Conservation (phyloP, 2,888 invertebrate genomes). For the Nymphalis urticae region DNA sequence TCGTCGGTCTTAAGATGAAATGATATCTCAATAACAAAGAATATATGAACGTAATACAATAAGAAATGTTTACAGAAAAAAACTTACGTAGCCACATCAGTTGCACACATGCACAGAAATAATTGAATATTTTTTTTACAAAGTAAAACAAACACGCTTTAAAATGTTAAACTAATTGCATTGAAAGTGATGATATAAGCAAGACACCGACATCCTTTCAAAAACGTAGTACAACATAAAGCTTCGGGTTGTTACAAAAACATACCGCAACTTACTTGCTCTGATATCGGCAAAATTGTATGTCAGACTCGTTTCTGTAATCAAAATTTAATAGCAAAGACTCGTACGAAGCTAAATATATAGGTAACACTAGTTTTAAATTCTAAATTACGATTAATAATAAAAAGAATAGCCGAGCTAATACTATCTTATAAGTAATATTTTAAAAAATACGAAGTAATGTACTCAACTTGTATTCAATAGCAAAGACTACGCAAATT, state of each 20-base stretch:
- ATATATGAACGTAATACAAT: not conserved
- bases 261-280: conserved; percentile 41
- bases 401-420: conserved; percentile 17
- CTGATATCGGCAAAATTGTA: conserved; percentile 38
- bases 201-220: conserved; percentile 16
- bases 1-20: not conserved
- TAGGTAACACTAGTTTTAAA: conserved; percentile 16
- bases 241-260: conserved; percentile 33
- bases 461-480: not conserved
- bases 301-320: conserved; percentile 42
- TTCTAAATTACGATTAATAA: conserved; percentile 5
- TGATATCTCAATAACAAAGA: not conserved
- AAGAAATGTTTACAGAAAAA: not conserved
- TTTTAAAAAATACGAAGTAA: not conserved
- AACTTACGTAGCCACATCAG: not conserved
- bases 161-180: not conserved
- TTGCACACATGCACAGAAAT: not conserved
- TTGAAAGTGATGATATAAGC: conserved; percentile 17
- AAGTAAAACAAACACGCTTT: not conserved
- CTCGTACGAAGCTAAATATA: conserved; percentile 40
- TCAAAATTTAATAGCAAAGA: conserved; percentile 42
- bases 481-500: not conserved
- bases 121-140: not conserved
- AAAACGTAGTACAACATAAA: conserved; percentile 31
- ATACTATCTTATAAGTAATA: conserved; percentile 1